Evolutionary conservation across 2,797 vertebrate genomes (phyloP), one percentile per base, ranked within the genome.

Genomic region (Loris lydekkerianus): DNA sequence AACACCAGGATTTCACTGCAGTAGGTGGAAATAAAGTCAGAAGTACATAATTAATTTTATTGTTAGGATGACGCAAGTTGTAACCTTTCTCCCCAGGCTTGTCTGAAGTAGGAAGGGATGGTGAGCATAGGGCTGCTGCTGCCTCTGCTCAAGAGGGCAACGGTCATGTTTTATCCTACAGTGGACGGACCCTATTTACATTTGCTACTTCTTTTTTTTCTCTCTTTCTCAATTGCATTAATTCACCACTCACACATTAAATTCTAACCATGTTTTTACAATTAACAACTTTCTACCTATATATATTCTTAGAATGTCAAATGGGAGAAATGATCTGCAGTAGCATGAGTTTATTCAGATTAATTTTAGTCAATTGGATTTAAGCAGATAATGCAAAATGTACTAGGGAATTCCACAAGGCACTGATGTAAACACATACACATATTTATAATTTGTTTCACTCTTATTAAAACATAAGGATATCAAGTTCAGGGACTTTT

Each of bases 211-310:
- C 18, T 34, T 69, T 86, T 18, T 61, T 15, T 27, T 1, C 13
- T 2, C 10, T 60, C 40, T 86, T 63, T 31, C 21, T 89, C 29
- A 86, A n/a, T 40, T 34, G 0, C n/a, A 84, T 73, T 81, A 82
- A 93, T 92, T 93, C 37, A 53, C 18, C 4, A 34, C 37, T 86
- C 78, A 37, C 61, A 77, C 87, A 89, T 58, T 85, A 84, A 93
- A 21, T 43, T 37, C 5, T 86, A 77, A 93, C 7, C 9, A 69
- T 40, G 1, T 37, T 89, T 25, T 86, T 86, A 37, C 15, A 67
- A 72, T 77, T 93, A 89, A 93, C 27, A 87, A 72, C 5, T 58
- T 67, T 83, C 40, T 60, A 37, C 1, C 0, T 65, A 3, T 46
- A 1, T 43, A 23, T 93, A 37, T 40, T 40, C 10, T 13, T 86